These are phyloP conservation scores for Dioctria rufipes DNA, from an alignment of 2,888 invertebrate genomes.

Conservation along the genomic window DNA sequence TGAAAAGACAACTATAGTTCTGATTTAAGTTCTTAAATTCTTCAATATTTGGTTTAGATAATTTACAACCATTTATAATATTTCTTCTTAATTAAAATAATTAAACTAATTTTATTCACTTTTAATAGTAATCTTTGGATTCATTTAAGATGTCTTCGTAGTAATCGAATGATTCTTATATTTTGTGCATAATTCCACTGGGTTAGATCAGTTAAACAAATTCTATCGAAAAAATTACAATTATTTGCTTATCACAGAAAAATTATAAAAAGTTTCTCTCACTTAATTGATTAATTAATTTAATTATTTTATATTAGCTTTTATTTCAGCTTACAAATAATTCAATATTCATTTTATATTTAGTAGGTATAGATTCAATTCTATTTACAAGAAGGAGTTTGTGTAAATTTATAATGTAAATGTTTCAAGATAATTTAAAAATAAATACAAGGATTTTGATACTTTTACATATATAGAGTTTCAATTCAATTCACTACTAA, in stretches of 20 bases:
- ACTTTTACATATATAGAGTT: not conserved
- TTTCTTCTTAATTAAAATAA: slow-evolving; percentile 42
- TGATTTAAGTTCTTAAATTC: slow-evolving; percentile 30
- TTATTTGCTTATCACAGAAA: slow-evolving; percentile 54
- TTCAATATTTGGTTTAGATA: slow-evolving; percentile 47
- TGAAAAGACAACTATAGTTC: not conserved
- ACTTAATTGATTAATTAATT: not conserved
- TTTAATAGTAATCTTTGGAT: slow-evolving; percentile 46
- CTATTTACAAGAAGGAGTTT: slow-evolving; percentile 22
- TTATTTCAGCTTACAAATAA: slow-evolving; percentile 14
- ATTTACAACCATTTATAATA: slow-evolving; percentile 46
- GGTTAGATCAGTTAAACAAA: slow-evolving; percentile 11
- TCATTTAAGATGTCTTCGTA: slow-evolving; percentile 16
- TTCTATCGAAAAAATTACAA: slow-evolving; percentile 22
- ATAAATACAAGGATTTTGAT: slow-evolving; percentile 17
- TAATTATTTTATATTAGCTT: not conserved
- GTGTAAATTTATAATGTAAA: not conserved
- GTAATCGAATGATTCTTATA: not conserved
- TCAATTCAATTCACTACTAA: slow-evolving; percentile 23
- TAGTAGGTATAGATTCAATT: slow-evolving; percentile 14
- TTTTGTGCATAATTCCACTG: slow-evolving; percentile 36
- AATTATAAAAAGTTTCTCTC: slow-evolving; percentile 42
- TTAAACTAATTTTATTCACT: slow-evolving; percentile 20
- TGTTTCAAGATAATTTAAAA: slow-evolving; percentile 17
- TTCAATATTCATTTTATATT: slow-evolving; percentile 14